Percentiles rank a stretch among this genome's conserved stretches.
These are phyloP conservation scores for Serranus cabrilla DNA, from an alignment of 2,797 vertebrate genomes.

Conservation along the genomic window DNA sequence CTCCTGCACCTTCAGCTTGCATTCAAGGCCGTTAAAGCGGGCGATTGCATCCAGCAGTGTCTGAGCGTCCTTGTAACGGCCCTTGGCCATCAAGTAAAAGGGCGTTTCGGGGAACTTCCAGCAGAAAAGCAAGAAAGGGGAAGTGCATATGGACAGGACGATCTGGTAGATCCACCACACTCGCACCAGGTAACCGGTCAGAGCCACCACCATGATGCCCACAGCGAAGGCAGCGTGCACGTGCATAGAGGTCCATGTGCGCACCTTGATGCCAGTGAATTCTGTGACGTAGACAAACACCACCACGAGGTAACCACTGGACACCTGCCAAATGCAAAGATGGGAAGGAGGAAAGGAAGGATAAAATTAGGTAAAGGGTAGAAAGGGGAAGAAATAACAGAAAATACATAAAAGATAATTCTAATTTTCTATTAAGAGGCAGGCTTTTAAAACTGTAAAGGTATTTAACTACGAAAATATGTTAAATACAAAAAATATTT, in stretches of 20 bases:
- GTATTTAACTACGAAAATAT: no score
- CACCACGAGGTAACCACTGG: constrained; percentile 95
- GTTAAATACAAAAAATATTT: no score
- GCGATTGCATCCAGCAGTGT: constrained; percentile 89
- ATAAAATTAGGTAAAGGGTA: background rate
- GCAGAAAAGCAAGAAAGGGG: constrained; percentile 93
- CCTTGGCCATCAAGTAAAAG: constrained; percentile 93
- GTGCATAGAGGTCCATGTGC: constrained; percentile 95
- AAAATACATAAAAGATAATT: no score
- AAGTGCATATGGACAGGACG: constrained; percentile 89
- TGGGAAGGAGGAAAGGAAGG: background rate
- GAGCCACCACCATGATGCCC: constrained; percentile 92
- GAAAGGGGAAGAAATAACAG: no score
- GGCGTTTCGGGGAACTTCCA: constrained; percentile 96
- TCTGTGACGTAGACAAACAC: constrained; percentile 97
- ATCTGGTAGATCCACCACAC: constrained; percentile 96
- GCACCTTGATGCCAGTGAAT: constrained; percentile 92
- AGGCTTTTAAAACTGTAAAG: no score
- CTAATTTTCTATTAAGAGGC: no score
- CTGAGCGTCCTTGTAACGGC: constrained; percentile 88
- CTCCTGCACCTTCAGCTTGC: constrained; percentile 86
- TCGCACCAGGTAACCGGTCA: constrained; percentile 91
- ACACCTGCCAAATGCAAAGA: constrained; percentile 81
- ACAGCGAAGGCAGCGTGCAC: constrained; percentile 93
- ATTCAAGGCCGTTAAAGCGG: constrained; percentile 86